Conservation (phyloP, 2,888 invertebrate species). For the Protophormia terraenovae region DNA sequence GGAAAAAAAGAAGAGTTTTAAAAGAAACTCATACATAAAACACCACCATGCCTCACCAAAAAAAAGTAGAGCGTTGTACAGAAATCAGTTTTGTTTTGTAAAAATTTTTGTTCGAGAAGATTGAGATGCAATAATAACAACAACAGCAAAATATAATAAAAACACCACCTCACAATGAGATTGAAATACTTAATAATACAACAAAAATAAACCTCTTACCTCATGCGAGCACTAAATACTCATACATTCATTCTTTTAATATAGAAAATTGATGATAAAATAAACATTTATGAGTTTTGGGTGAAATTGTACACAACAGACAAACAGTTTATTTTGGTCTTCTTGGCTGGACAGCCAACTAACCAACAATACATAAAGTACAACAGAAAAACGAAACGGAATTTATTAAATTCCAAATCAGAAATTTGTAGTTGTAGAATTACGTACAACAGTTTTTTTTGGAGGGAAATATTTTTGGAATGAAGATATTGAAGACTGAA, state of each 20-base stretch:
- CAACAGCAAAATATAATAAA: too few relatives aligned
- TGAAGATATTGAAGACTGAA: too few relatives aligned
- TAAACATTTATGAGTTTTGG: conserved; percentile 61
- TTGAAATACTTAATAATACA: conserved; percentile 22
- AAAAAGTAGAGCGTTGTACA: conserved; percentile 45
- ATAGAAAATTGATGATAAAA: conserved; percentile 50
- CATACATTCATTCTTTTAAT: background rate
- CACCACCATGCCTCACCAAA: conserved; percentile 2
- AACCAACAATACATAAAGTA: background rate
- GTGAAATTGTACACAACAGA: conserved; percentile 45
- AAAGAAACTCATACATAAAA: conserved; percentile 20
- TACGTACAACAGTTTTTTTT: conserved; percentile 7
- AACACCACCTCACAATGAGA: conserved; percentile 54
- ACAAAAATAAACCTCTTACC: conserved; percentile 56
- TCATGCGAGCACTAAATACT: conserved; percentile 47
- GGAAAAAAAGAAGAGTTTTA: conserved; percentile 43
- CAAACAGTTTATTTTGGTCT: conserved; percentile 61
- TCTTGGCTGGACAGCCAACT: conserved; percentile 30
- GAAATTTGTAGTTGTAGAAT: background rate
- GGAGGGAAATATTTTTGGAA: conserved; percentile 8
- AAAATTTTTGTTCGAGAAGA: conserved; percentile 44
- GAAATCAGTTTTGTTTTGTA: conserved; percentile 32
- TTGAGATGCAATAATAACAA: conserved; percentile 41
- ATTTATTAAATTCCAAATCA: background rate
- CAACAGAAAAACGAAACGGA: background rate